Evolutionary conservation across 2,888 invertebrate species (phyloP).

Genomic region (Xestia sexstrigata): DNA sequence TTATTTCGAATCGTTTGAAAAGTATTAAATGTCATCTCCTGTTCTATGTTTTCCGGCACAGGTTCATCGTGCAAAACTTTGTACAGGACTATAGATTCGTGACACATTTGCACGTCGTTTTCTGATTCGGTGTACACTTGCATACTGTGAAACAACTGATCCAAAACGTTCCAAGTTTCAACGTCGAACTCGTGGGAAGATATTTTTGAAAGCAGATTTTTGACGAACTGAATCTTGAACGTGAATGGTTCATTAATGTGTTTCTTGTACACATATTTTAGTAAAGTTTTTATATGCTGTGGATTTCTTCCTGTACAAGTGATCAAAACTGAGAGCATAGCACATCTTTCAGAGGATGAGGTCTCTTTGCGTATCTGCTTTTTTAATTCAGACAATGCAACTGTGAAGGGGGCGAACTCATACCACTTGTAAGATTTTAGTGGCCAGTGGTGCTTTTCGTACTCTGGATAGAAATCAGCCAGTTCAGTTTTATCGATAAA

Average conservation of each 20-base stretch:
- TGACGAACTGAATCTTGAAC: conserved; percentile 78
- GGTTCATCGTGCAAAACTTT: conserved; percentile 74
- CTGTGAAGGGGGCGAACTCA: conserved; percentile 70
- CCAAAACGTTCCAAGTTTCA: conserved; percentile 77
- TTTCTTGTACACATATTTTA: conserved; percentile 78
- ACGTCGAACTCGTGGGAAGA: conserved; percentile 71
- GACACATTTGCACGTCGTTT: conserved; percentile 72
- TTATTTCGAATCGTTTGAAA: conserved; percentile 69
- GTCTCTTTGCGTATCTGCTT: conserved; percentile 77
- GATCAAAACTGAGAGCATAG: conserved; percentile 77
- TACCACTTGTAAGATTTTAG: conserved; percentile 41
- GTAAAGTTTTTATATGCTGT: conserved; percentile 71
- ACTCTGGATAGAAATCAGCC: conserved; percentile 7
- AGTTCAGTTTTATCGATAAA: conserved; percentile 26
- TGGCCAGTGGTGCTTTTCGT: conserved; percentile 62
- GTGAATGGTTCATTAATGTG: conserved; percentile 84
- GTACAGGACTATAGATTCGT: conserved; percentile 77
- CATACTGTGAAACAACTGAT: conserved; percentile 81
- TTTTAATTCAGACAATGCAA: conserved; percentile 77
- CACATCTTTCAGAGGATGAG: conserved; percentile 73
- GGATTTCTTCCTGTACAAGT: conserved; percentile 71
- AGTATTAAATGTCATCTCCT: conserved; percentile 76
- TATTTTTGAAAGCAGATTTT: conserved; percentile 72
- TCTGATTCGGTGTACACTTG: conserved; percentile 80
- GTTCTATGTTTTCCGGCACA: conserved; percentile 78